These are phyloP conservation scores for Mythimna ferrago DNA, from an alignment of 2,888 invertebrate genomes.

Conservation along the genomic window DNA sequence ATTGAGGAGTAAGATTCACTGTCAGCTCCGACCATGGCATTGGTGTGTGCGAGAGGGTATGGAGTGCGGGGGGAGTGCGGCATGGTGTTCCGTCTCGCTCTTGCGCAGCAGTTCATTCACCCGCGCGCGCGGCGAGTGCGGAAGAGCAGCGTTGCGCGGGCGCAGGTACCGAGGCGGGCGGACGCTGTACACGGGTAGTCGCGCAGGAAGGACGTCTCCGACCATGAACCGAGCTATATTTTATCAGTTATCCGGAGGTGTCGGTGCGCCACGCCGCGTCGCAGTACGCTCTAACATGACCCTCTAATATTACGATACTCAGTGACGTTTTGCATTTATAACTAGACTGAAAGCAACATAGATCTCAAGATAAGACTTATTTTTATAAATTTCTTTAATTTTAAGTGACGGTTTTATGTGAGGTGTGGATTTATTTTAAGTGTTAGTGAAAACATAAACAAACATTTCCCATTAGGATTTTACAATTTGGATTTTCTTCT, in stretches of 20 bases:
- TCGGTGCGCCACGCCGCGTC: constrained; percentile 85
- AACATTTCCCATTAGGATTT: constrained; percentile 80
- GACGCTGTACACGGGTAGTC: constrained; percentile 79
- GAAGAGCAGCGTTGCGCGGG: constrained; percentile 84
- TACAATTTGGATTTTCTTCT: constrained; percentile 80
- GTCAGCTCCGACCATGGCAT: constrained; percentile 87
- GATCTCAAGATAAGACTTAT: constrained; percentile 90
- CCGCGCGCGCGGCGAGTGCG: constrained; percentile 81
- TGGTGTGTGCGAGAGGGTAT: constrained; percentile 69
- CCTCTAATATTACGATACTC: constrained; percentile 79
- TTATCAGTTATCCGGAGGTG: constrained; percentile 89
- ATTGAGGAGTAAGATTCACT: constrained; percentile 80
- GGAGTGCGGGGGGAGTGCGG: constrained; percentile 61
- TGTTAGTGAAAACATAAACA: constrained; percentile 81
- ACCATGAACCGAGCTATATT: constrained; percentile 87
- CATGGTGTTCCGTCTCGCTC: constrained; percentile 77
- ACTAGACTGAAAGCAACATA: constrained; percentile 89
- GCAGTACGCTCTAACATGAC: constrained; percentile 79
- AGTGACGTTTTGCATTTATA: constrained; percentile 82
- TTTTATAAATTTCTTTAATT: constrained; percentile 77
- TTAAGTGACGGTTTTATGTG: constrained; percentile 87
- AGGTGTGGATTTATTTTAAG: constrained; percentile 86
- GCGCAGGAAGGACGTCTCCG: constrained; percentile 87
- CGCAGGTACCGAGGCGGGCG: constrained; percentile 82
- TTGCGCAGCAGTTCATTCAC: constrained; percentile 88